Conservation (phyloP, 2,113 vertebrate genomes). For the Sakesphorus luctuosus region DNA sequence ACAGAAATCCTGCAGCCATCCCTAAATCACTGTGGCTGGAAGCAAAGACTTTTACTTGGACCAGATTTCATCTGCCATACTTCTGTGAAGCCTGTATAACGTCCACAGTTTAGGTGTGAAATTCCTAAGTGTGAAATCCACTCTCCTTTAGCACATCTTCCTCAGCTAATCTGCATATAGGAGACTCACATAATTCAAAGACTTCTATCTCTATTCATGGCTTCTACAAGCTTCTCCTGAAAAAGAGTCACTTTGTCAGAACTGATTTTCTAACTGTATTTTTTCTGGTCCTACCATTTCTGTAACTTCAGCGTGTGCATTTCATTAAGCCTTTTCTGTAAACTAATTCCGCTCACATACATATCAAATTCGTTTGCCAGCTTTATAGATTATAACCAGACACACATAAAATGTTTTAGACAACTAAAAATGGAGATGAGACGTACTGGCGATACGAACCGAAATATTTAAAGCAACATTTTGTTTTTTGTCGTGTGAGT, state of each 20-base stretch:
- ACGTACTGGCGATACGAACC: neutral
- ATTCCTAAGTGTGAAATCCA: conserved; percentile 27
- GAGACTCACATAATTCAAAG: neutral
- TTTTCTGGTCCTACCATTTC: neutral
- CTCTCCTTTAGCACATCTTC: neutral
- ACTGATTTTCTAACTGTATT: neutral
- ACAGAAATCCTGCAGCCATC: conserved; percentile 13
- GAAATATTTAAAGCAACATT: neutral
- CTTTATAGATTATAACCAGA: conserved; percentile 12
- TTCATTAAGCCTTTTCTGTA: neutral
- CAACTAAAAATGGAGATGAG: conserved; percentile 6
- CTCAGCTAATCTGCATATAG: neutral
- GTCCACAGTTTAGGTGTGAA: conserved; percentile 36
- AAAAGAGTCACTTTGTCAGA: neutral
- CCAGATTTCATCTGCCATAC: neutral
- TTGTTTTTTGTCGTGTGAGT: neutral
- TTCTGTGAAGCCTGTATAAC: neutral
- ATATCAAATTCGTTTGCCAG: neutral
- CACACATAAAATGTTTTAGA: neutral
- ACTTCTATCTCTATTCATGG: neutral
- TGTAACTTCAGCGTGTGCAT: neutral
- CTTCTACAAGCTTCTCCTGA: neutral
- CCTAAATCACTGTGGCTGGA: neutral
- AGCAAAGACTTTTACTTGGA: conserved; percentile 8
- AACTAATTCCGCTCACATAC: neutral